Base-by-base conservation (phyloP, 1,140 invertebrate species). In the Drosophila pectinifera region DNA sequence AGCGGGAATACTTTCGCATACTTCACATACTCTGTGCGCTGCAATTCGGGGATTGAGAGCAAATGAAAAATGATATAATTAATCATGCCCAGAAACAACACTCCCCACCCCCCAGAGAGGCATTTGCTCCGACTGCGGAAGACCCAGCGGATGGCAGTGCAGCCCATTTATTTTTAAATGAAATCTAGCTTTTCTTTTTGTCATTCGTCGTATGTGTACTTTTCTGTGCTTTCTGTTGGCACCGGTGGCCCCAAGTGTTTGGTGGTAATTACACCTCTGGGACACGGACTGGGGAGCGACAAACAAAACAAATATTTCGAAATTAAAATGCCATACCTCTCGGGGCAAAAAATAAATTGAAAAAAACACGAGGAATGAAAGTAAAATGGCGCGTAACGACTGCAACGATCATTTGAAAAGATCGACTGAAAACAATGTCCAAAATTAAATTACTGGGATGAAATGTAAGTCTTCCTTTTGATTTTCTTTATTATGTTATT, bases 1-100 rank as follows among this genome's bases (percentile, higher is more conserved):
- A 99, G 93, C 38, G 98, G 98, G 92, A 99, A 99, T 14, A 99
- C 98, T 94, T 98, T 99, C 8, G 98, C 96, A 93, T 98, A 98
- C 93, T 98, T 97, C 2, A 99, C 98, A 92, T 98, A 99, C 92
- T 98, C 97, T 93, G 98, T 98, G 92, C 98, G 95, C 98, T 99
- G 94, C 63, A 96, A 96, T 78, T 93, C 92, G 92, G 85, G 90
- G 78, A 96, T 77, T 93, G 92, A 91, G 89, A 91, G 78, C 45
- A 69, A 56, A 68, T 86, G 16, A 22, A 53, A 43, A 46, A 39
- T 43, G 36, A 49, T 67, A 58, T 43, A 75, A 76, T 76, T 76
- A 80, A 78, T 78, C 48, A 74, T 64, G 63, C 56, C 48, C 42
- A 56, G 59, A 74, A 54, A 46, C 26, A 14, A 14, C 22, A 49